phyloP scores from a whole-genome alignment of 2,888 invertebrate genomes.

The Pyrrhosoma nymphula region DNA sequence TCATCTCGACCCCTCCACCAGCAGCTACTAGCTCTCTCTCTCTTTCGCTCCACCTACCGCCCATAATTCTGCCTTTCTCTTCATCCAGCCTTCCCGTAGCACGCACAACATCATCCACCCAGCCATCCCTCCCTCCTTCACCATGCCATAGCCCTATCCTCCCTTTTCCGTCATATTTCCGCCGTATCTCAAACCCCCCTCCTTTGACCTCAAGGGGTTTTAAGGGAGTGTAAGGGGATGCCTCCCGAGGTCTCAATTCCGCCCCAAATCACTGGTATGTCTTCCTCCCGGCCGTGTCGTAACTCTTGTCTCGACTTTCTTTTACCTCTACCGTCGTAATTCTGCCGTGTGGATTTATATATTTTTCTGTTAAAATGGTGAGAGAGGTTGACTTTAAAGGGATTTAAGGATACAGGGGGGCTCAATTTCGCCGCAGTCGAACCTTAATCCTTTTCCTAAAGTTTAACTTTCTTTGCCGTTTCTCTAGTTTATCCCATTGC shows the following conservation, averaged over 20 bases:
- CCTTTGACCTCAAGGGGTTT: not conserved
- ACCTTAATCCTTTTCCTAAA: not conserved
- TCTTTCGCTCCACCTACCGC: not conserved
- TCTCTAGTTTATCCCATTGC: no score
- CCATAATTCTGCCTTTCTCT: not conserved
- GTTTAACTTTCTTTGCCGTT: no score
- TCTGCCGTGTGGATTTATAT: not conserved
- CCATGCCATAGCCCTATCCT: not conserved
- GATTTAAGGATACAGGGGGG: no score
- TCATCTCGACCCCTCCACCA: not conserved
- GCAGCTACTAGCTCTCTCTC: no score
- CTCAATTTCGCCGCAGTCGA: not conserved
- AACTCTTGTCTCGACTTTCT: not conserved
- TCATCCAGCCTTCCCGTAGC: not conserved
- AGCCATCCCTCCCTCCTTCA: not conserved
- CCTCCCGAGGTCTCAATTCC: not conserved
- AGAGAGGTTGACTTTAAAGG: no score
- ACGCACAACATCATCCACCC: not conserved
- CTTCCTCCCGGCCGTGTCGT: not conserved
- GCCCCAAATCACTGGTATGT: not conserved
- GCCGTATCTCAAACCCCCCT: not conserved
- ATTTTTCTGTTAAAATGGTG: not conserved
- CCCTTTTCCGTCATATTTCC: not conserved
- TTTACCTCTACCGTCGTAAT: not conserved
- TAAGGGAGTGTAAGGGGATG: not conserved